These are phyloP conservation scores for Cydia splendana DNA, from an alignment of 1,140 invertebrate genomes.

Conservation along the genomic window DNA sequence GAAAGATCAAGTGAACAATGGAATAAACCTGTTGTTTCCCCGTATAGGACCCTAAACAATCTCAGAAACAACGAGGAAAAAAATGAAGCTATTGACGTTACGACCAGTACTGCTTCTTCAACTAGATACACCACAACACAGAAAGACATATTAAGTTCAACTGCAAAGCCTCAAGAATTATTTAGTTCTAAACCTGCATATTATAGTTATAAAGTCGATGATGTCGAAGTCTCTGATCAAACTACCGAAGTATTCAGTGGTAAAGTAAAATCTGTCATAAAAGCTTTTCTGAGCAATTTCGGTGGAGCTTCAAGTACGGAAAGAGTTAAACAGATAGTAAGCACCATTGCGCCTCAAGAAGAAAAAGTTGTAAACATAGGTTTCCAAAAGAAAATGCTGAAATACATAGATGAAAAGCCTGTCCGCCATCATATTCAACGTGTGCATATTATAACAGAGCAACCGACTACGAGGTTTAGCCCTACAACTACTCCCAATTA, in stretches of 20 bases:
- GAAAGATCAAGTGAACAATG: constrained; percentile 43
- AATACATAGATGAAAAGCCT: constrained; percentile 56
- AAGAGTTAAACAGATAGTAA: constrained; percentile 45
- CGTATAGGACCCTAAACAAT: constrained; percentile 68
- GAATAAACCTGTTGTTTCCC: constrained; percentile 59
- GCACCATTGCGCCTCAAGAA: constrained; percentile 43
- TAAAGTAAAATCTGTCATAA: constrained; percentile 65
- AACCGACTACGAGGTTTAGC: constrained; percentile 44
- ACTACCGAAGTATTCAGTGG: constrained; percentile 70
- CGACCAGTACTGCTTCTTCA: constrained; percentile 49
- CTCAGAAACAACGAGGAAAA: constrained; percentile 50
- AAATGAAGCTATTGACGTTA: constrained; percentile 40
- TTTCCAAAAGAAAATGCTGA: constrained; percentile 61
- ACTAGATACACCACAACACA: constrained; percentile 49
- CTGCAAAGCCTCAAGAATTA: constrained; percentile 41
- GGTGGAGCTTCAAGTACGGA: constrained; percentile 48
- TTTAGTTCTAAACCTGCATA: constrained; percentile 56
- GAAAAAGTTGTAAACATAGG: constrained; percentile 68
- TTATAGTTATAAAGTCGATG: constrained; percentile 62
- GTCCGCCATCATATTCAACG: constrained; percentile 55
- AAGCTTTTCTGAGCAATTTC: constrained; percentile 67
- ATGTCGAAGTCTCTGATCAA: constrained; percentile 61
- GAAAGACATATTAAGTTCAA: constrained; percentile 37
- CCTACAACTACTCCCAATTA: constrained; percentile 42
- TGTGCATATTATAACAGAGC: constrained; percentile 65